phyloP scores from a whole-genome alignment of 1,140 invertebrate genomes.

The Drosophila virilis region DNA sequence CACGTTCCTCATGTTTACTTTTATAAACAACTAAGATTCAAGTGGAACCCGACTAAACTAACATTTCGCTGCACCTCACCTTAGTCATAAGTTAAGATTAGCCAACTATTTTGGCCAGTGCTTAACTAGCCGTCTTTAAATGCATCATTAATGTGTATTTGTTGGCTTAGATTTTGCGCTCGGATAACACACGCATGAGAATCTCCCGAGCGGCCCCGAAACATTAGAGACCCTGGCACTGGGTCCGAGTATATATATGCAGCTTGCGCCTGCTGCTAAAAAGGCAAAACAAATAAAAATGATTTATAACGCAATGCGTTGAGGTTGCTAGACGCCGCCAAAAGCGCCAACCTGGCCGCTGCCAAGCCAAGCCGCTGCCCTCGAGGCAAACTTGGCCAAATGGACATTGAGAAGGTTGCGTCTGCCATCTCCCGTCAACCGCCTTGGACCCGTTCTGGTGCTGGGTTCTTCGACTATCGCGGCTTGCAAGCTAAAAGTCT shows the following conservation, averaged over 20 bases:
- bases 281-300: slow-evolving; percentile 80
- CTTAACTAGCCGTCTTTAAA: slow-evolving; percentile 54
- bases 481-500: slow-evolving; percentile 81
- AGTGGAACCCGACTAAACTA: not conserved
- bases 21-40: not conserved
- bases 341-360: slow-evolving; percentile 68
- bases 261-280: slow-evolving; percentile 9
- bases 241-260: slow-evolving; percentile 22
- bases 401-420: slow-evolving; percentile 72
- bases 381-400: slow-evolving; percentile 35
- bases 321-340: slow-evolving; percentile 74
- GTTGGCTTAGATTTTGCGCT: slow-evolving; percentile 66
- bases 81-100: slow-evolving; percentile 11
- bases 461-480: slow-evolving; percentile 55
- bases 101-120: slow-evolving; percentile 19
- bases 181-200: slow-evolving; percentile 73
- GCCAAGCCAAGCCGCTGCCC: slow-evolving; percentile 45
- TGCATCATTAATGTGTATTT: slow-evolving; percentile 79
- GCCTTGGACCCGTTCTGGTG: slow-evolving; percentile 23
- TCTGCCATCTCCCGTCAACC: not conserved
- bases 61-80: not conserved
- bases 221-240: slow-evolving; percentile 50
- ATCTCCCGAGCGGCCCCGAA: slow-evolving; percentile 32
- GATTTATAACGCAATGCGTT: slow-evolving; percentile 82
- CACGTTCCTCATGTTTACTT: no score